These are phyloP conservation scores for Melolontha melolontha DNA, from an alignment of 2,888 invertebrate species.

Conservation along the genomic window DNA sequence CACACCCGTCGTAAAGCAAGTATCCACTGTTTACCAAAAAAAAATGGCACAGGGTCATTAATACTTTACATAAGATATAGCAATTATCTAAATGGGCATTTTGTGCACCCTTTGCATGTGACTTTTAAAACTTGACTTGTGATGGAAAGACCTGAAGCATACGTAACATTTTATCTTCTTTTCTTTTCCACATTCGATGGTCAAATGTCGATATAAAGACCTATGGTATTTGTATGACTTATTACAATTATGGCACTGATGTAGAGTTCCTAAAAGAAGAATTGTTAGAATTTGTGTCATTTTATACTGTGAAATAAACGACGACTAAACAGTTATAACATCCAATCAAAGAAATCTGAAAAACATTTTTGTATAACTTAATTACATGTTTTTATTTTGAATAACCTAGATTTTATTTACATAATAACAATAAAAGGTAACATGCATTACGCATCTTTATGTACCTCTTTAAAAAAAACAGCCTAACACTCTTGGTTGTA, in stretches of 20 bases:
- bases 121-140: slow-evolving; percentile 39
- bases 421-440: no score
- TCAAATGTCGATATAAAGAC: slow-evolving; percentile 68
- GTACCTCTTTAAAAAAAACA: no score
- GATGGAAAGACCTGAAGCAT: slow-evolving; percentile 56
- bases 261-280: slow-evolving; percentile 6
- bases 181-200: slow-evolving; percentile 69
- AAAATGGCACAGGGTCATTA: not conserved
- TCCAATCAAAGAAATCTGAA: no score
- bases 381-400: no score
- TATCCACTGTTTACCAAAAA: no score
- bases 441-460: no score
- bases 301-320: no score
- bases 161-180: slow-evolving; percentile 68
- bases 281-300: not conserved
- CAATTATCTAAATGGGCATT: not conserved
- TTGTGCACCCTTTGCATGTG: slow-evolving; percentile 23
- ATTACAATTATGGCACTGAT: slow-evolving; percentile 66
- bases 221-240: slow-evolving; percentile 69
- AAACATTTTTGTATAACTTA: no score
- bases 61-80: not conserved
- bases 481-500: no score
- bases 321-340: no score
- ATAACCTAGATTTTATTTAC: no score
- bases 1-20: not conserved